Base-by-base conservation (phyloP, 2,888 invertebrate species). In the Heterodera filipjevi region DNA sequence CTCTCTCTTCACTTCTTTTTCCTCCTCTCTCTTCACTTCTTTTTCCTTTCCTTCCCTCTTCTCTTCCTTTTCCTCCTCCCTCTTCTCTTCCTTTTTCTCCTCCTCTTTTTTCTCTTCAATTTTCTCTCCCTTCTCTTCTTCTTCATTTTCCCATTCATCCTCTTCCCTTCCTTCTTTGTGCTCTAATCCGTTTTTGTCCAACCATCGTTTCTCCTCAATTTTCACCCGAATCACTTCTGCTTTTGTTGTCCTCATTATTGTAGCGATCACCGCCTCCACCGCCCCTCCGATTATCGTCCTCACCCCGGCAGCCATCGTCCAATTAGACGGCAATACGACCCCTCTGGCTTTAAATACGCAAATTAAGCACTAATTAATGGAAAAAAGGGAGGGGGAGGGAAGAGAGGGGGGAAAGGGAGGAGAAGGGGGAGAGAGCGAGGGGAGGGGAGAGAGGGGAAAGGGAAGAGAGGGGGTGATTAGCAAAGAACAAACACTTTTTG, bases 241-340 rank as follows among this genome's bases (percentile, higher is more conserved):
- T 68, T 59, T 59, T n/a, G 68, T 14, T 8, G 33, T 68, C 68
- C 33, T 68, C 68, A 68, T 30, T 14, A 68, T 32, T 22, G 68
- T 35, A 35, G 33, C 68, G 35, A 68, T 68, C 32, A 68, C 35
- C 33, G 33, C 35, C 16, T 68, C 68, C 32, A 68, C 68, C 68
- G 68, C 35, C 68, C 33, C 68, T 35, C 68, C 68, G 35, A 68
- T 30, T 32, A 64, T 27, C n/a, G 74, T 46, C 39, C 27, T 46
- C n/a, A 33, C 30, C 53, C 44, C 44, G 16, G 22, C 27, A 5
- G 44, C 27, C n/a, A 16, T n/a, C n/a, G n/a, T 73, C 53, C 33
- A 33, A n/a, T 73, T 46, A 10, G 35, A 12, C 14, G 64, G n/a
- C 22, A 27, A 27, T 16, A 16, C 49, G 33, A n/a, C 71, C 30